A percentile compares a stretch with the other conserved stretches of the same genome.
phyloP scores from a whole-genome alignment of 2,113 vertebrate species.

The Vulpes vulpes region DNA sequence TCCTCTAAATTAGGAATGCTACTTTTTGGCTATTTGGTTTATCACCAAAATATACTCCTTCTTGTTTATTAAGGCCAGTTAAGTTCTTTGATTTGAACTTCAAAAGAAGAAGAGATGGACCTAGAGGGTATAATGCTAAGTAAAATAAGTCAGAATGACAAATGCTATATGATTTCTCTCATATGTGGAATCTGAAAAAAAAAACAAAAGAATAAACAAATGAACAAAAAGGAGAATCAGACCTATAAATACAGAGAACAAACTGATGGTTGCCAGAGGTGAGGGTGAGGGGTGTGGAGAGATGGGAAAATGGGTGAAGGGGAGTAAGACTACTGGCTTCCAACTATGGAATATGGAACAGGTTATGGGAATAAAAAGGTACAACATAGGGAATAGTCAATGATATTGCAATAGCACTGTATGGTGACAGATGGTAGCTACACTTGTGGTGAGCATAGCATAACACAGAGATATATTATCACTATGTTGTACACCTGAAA shows the following conservation, averaged over 20 bases:
- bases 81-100: slow-evolving; percentile 30
- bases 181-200: not conserved
- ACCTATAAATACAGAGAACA: not conserved
- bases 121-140: not conserved
- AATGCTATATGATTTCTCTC: not conserved
- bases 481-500: not conserved
- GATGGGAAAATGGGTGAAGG: not conserved
- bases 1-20: not conserved
- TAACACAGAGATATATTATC: not conserved
- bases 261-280: not conserved
- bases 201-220: not conserved
- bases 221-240: not conserved
- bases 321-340: not conserved
- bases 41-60: slow-evolving; percentile 12
- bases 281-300: not conserved
- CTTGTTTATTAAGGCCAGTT: not conserved
- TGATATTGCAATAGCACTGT: not conserved
- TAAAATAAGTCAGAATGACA: not conserved
- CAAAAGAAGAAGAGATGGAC: not conserved
- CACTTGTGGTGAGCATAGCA: not conserved
- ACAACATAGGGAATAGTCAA: not conserved
- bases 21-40: not conserved
- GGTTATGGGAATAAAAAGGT: not conserved
- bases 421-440: not conserved
- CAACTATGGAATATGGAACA: not conserved